phyloP scores from a whole-genome alignment of 2,797 vertebrate species.

The Gymnopithys bicolor region DNA sequence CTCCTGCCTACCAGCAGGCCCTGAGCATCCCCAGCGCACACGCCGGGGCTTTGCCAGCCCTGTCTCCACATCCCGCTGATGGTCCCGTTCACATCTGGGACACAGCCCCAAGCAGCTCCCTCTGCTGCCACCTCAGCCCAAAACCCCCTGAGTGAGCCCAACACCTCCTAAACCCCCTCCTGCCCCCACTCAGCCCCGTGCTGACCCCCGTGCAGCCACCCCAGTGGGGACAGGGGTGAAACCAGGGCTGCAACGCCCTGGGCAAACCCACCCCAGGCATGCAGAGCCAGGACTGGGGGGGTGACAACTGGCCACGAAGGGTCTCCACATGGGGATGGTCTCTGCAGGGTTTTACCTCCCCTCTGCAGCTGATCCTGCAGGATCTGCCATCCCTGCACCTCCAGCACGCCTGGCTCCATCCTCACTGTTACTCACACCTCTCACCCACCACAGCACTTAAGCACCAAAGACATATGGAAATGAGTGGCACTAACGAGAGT shows the following conservation, averaged over 20 bases:
- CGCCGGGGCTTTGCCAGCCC: not conserved
- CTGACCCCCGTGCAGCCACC: not conserved
- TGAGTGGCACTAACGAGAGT: slow-evolving; percentile 19
- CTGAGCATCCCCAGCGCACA: not conserved
- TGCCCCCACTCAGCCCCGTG: rapidly evolving
- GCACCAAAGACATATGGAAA: slow-evolving; percentile 54
- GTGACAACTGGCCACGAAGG: not conserved
- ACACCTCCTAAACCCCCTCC: rapidly evolving
- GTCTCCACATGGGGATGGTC: not conserved
- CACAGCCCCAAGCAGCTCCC: not conserved
- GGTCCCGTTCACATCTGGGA: rapidly evolving
- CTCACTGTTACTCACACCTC: slow-evolving; percentile 38
- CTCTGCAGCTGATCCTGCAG: not conserved
- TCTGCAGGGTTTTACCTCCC: not conserved
- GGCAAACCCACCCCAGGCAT: not conserved
- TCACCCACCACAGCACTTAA: slow-evolving; percentile 44
- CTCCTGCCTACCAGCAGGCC: not conserved
- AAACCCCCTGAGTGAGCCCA: rapidly evolving
- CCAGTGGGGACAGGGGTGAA: not conserved
- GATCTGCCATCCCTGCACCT: not conserved
- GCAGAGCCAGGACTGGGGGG: not conserved
- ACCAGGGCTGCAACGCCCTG: rapidly evolving
- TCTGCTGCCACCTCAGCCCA: not conserved
- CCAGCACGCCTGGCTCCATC: not conserved
- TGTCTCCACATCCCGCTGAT: rapidly evolving